Conservation (phyloP, 35 echinoderm and acorn worm genomes). For the Holothuria glaberrima region DNA sequence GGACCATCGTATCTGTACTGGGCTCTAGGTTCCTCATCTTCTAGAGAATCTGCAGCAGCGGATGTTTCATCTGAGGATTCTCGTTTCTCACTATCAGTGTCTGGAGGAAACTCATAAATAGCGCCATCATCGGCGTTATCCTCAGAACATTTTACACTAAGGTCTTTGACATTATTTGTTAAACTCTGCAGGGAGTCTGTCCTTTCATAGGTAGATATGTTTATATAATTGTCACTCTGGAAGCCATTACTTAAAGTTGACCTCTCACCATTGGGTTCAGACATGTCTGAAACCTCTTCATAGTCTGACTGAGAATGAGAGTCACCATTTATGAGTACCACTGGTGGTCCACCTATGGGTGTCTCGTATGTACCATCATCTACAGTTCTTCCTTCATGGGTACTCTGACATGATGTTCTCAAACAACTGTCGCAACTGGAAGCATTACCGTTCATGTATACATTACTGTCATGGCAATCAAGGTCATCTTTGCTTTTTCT, state of each 20-base stretch:
- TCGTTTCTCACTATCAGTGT: slow-evolving; percentile 40
- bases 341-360: slow-evolving; percentile 63
- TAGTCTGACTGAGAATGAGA: slow-evolving; percentile 71
- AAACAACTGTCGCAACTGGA: not conserved
- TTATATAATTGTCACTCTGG: slow-evolving; percentile 72
- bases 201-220: slow-evolving; percentile 83
- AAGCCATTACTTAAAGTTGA: slow-evolving; percentile 1
- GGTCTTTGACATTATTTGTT: slow-evolving; percentile 44
- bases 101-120: slow-evolving; percentile 91
- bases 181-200: slow-evolving; percentile 52
- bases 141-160: not conserved
- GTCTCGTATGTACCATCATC: slow-evolving; percentile 93
- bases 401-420: not conserved
- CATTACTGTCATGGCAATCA: not conserved
- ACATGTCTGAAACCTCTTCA: slow-evolving; percentile 73
- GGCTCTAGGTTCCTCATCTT: slow-evolving; percentile 71
- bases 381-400: not conserved
- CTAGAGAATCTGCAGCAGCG: slow-evolving; percentile 10
- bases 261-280: slow-evolving; percentile 20
- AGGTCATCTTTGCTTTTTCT: slow-evolving; percentile 79
- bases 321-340: slow-evolving; percentile 23
- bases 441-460: not conserved
- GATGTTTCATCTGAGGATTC: slow-evolving; percentile 34
- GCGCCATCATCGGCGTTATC: slow-evolving; percentile 57
- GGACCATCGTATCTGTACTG: slow-evolving; percentile 94